These are phyloP conservation scores for Simalia tracyae DNA, from an alignment of 2,797 vertebrate species.

Conservation along the genomic window DNA sequence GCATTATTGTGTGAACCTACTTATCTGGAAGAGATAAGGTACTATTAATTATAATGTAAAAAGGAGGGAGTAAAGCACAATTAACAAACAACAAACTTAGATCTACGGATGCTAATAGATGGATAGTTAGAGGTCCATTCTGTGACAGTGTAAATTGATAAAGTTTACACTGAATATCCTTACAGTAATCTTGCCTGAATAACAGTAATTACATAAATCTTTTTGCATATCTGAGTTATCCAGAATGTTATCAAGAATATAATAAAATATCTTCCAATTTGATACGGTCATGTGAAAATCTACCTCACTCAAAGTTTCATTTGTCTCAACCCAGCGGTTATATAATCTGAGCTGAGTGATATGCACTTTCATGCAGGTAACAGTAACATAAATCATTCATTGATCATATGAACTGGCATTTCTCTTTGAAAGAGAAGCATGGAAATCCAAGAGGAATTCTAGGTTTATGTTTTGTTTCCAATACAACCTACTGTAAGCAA, in stretches of 20 bases:
- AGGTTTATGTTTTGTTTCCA: slow-evolving; percentile 11
- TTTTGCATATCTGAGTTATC: not conserved
- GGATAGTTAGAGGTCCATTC: not conserved
- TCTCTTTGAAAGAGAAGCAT: not conserved
- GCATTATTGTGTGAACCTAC: not conserved
- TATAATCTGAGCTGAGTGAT: not conserved
- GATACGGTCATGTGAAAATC: not conserved
- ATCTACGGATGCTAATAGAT: not conserved
- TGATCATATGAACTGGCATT: not conserved
- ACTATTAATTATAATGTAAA: not conserved
- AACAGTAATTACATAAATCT: not conserved
- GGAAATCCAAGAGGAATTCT: slow-evolving; percentile 21
- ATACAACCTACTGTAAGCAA: slow-evolving; percentile 15
- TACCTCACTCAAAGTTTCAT: not conserved
- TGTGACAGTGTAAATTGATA: not conserved
- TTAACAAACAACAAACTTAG: not conserved
- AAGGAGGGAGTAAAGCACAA: not conserved
- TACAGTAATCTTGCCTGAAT: not conserved
- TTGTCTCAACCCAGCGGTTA: not conserved
- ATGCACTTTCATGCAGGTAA: not conserved
- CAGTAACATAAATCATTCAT: not conserved
- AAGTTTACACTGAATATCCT: not conserved
- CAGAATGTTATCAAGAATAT: not conserved
- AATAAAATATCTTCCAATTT: not conserved
- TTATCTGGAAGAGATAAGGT: not conserved